Evolutionary conservation across 2,888 invertebrate species (phyloP).

Genomic region (Xestia c-nigrum): DNA sequence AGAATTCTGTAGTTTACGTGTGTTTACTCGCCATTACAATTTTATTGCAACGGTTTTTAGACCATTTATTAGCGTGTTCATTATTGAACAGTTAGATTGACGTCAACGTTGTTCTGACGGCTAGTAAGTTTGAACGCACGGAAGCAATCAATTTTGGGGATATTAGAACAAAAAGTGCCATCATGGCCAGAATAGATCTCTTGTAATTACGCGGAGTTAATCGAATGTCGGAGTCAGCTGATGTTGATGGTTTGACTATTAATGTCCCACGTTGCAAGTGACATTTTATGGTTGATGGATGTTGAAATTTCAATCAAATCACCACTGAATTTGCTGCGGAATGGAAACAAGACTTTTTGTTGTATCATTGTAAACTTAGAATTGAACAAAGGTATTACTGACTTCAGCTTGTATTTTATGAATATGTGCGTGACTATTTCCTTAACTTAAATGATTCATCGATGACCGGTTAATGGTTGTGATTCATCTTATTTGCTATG

Average conservation of each 20-base stretch:
- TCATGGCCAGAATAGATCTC: slow-evolving; percentile 39
- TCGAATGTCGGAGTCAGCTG: slow-evolving; percentile 54
- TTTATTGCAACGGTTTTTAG: slow-evolving; percentile 50
- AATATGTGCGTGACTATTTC: slow-evolving; percentile 38
- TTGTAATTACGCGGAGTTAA: slow-evolving; percentile 52
- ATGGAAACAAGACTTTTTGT: background rate
- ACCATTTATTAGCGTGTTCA: slow-evolving; percentile 51
- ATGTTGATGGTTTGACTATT: slow-evolving; percentile 48
- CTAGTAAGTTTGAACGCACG: slow-evolving; percentile 29
- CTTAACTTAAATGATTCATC: slow-evolving; percentile 61
- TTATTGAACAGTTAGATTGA: slow-evolving; percentile 49
- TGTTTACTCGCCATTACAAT: slow-evolving; percentile 51
- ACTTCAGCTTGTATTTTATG: slow-evolving; percentile 24
- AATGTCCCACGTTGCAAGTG: slow-evolving; percentile 7
- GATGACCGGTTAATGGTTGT: slow-evolving; percentile 46
- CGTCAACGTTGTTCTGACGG: slow-evolving; percentile 19
- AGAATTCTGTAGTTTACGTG: slow-evolving; percentile 51
- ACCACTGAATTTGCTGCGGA: background rate
- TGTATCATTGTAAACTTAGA: background rate
- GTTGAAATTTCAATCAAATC: slow-evolving; percentile 36
- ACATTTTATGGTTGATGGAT: slow-evolving; percentile 11
- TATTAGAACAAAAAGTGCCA: slow-evolving; percentile 41
- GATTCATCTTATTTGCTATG: slow-evolving; percentile 56
- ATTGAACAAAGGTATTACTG: slow-evolving; percentile 8
- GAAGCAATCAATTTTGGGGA: slow-evolving; percentile 48